Evolutionary conservation across 2,113 vertebrate genomes (phyloP).

Genomic region (Junco hyemalis): DNA sequence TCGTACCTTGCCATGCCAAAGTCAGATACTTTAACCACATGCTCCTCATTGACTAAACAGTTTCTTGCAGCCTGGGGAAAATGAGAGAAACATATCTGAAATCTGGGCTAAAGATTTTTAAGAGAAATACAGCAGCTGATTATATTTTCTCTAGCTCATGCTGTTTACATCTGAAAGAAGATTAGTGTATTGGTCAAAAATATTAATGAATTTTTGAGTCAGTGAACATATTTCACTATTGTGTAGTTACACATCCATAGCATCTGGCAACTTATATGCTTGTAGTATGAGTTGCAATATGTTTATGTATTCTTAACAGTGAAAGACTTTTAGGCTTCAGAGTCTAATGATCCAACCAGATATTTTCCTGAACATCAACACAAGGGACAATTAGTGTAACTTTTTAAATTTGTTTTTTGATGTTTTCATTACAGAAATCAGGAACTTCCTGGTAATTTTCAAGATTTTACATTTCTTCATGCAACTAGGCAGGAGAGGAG

Average conservation of each 20-base stretch:
- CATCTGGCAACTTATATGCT: not conserved
- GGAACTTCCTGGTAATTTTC: not conserved
- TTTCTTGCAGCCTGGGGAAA: conserved; percentile 85
- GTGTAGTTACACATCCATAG: not conserved
- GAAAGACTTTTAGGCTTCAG: not conserved
- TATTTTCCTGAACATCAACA: not conserved
- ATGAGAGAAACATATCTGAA: not conserved
- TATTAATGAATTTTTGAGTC: not conserved
- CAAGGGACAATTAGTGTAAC: not conserved
- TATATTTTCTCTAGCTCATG: not conserved
- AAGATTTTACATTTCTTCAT: not conserved
- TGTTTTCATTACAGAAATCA: not conserved
- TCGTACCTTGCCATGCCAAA: conserved; percentile 88
- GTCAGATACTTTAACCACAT: conserved; percentile 85
- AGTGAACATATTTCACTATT: not conserved
- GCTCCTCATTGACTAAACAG: conserved; percentile 81
- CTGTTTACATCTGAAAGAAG: not conserved
- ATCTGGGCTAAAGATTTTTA: not conserved
- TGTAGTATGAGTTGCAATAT: not conserved
- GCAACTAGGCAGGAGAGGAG: not conserved
- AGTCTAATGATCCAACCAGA: not conserved
- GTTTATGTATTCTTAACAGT: not conserved
- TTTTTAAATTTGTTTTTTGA: not conserved
- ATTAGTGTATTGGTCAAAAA: not conserved
- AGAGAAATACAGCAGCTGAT: not conserved